Evolutionary conservation across 2,113 vertebrate genomes (phyloP), one percentile per base, ranked within the genome.

Genomic region (Gallinago undulata): DNA sequence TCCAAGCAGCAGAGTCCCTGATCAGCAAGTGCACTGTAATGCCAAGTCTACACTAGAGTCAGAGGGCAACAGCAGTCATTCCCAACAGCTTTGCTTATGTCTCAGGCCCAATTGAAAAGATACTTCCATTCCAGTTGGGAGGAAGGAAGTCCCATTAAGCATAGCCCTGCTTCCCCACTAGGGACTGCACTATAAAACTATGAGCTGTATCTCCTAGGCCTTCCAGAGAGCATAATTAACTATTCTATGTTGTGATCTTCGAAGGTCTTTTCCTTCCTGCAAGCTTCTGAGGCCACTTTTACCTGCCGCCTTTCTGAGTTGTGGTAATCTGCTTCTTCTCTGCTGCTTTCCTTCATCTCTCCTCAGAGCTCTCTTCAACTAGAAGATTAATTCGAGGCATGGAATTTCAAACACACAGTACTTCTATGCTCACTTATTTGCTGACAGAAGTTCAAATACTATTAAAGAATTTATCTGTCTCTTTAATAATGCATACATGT

Each of bases 181-280:
- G 15, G 43, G 19, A 43, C 13, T 23, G 39, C 31, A 41, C 14
- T 50, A 43, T 2, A 2, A 45, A 88, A 35, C 7, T 6, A 28
- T 8, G 31, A 56, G 72, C 63, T 86, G 31, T 62, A 78, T 25
- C 16, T 35, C 23, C 22, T 9, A 16, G n/a, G 77, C 31, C 51
- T 63, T 74, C 55, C 60, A 75, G n/a, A 72, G 22, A 63, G 13
- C n/a, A 28, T n/a, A 43, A 66, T 74, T n/a, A 92, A 48, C 19
- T 68, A 37, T 55, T 59, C 41, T 51, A 0, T 16, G 2, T 10
- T 74, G 41, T 0, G 0, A 47, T 45, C n/a, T 82, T 59, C 25
- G 39, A 77, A 89, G 24, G 7, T 55, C 9, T 53, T 62, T 77
- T 64, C 57, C 53, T 69, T 81, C 69, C 68, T 74, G 28, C n/a